Evolutionary conservation across 2,797 vertebrate genomes (phyloP), one percentile per base, ranked within the genome.

Genomic region (Aplochiton taeniatus): DNA sequence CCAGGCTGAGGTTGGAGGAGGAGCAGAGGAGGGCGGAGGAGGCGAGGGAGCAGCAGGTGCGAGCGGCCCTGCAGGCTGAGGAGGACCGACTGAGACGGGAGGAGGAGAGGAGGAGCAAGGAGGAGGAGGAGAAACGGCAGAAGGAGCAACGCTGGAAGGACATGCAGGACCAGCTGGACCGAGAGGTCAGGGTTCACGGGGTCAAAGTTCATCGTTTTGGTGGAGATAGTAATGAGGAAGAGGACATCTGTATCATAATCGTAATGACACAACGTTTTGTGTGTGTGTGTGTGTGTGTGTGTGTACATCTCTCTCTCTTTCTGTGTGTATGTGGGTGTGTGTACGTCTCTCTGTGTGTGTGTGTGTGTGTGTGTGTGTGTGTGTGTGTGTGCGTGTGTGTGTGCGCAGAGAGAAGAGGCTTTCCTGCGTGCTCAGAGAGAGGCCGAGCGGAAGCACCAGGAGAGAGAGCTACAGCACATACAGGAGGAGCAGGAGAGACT

Each of bases 131-230:
- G 88, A 91, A 85, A 43, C 68, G 83, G 63, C 93, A 83, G 91
- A 93, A 82, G 92, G 91, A 93, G 93, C 85, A 86, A 83, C 87
- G 85, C 78, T 93, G 90, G 94, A 95, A 84, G 90, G 93, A 90
- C 89, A 91, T 97, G 79, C 94, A 96, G 88, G 92, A 92, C 11
- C 91, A 94, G 83, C 92, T 96, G 84, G 94, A 96, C 85, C 93
- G 89, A 87, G 95, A 98, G 95, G 97, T 92, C 65, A 59, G 83
- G 77, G 70, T 43, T 0, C 31, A 10, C 14, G 14, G 52, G 14
- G 46, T 51, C 9, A 50, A 47, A 47, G 44, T 47, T 59, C 17
- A 59, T 9, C 43, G 11, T 44, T 60, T 14, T 11, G 50, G 16
- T 12, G 16, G 14, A 16, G 31, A 31, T 31, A 6, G 2, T 31